A percentile compares a stretch with the other conserved stretches of the same genome.
Evolutionary conservation across 2,113 vertebrate genomes (phyloP).

Genomic region (Percopsis transmontana): DNA sequence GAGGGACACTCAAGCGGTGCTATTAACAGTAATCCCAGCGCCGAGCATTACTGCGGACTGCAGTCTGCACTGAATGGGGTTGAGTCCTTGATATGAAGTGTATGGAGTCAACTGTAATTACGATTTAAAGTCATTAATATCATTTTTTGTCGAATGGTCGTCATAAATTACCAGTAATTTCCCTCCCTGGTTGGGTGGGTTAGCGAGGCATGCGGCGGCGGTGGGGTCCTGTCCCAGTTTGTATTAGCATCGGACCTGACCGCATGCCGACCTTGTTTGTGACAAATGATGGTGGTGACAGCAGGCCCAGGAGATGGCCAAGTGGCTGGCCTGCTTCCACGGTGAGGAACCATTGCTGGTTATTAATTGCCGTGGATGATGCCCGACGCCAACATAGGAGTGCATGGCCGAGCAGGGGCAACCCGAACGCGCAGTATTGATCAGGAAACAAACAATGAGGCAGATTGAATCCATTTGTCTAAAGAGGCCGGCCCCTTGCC

Average conservation of each 20-base stretch:
- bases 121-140: too few relatives aligned
- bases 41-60: conserved; percentile 5
- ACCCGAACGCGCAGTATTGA: neutral
- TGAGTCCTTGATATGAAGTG: neutral
- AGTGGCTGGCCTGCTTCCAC: conserved; percentile 21
- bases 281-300: conserved; percentile 38
- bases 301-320: conserved; percentile 13
- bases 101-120: too few relatives aligned
- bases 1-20: neutral
- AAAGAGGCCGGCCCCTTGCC: neutral
- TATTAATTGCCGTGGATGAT: conserved; percentile 43
- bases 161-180: neutral
- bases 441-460: conserved; percentile 4
- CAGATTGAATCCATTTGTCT: conserved; percentile 11
- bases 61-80: neutral
- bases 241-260: conserved; percentile 1
- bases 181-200: neutral
- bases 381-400: conserved; percentile 23
- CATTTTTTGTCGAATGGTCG: neutral
- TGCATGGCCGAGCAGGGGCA: conserved; percentile 8
- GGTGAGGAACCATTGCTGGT: conserved; percentile 16
- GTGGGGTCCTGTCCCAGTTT: neutral
- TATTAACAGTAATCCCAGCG: conserved; percentile 2
- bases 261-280: conserved; percentile 31
- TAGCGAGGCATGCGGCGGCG: neutral